Conservation (phyloP, 1,140 invertebrate genomes). For the Bathynomus jamesi region DNA sequence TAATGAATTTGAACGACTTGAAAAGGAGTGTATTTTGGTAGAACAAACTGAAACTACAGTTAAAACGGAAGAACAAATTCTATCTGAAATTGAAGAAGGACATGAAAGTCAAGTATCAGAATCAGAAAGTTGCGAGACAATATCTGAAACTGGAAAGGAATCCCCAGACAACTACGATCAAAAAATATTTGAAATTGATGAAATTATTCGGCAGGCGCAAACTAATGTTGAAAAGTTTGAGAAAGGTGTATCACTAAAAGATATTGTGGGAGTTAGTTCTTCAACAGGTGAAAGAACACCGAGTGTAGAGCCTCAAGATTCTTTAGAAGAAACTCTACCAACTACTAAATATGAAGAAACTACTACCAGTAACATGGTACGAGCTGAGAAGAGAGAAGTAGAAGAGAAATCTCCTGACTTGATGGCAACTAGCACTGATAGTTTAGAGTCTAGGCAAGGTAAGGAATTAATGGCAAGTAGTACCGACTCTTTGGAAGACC, state of each 20-base stretch:
- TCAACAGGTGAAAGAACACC: slow-evolving; percentile 32
- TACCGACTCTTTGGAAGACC: slow-evolving; percentile 49
- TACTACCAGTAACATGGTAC: background rate
- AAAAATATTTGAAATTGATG: slow-evolving; percentile 62
- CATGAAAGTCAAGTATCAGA: slow-evolving; percentile 57
- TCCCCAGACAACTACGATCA: slow-evolving; percentile 58
- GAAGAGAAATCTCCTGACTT: no score
- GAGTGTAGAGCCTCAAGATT: slow-evolving; percentile 32
- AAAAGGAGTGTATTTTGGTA: slow-evolving; percentile 74
- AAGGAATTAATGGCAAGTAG: slow-evolving; percentile 39
- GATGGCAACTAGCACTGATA: slow-evolving; percentile 56
- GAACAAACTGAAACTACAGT: slow-evolving; percentile 71
- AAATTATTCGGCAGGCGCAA: slow-evolving; percentile 62
- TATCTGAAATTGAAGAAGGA: slow-evolving; percentile 62
- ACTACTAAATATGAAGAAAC: background rate
- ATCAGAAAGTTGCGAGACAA: slow-evolving; percentile 59
- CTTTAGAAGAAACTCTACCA: slow-evolving; percentile 23
- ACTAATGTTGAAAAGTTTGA: slow-evolving; percentile 59
- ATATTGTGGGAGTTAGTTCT: slow-evolving; percentile 42
- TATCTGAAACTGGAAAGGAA: slow-evolving; percentile 47
- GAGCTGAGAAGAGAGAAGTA: background rate
- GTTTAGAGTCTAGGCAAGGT: slow-evolving; percentile 48
- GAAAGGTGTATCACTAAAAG: slow-evolving; percentile 36
- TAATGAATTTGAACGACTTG: slow-evolving; percentile 88
- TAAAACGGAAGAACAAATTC: slow-evolving; percentile 68